Percentiles rank a stretch among this genome's conserved stretches.
These are phyloP conservation scores for Rhopalosiphum maidis DNA, from an alignment of 1,140 invertebrate genomes.

Conservation along the genomic window DNA sequence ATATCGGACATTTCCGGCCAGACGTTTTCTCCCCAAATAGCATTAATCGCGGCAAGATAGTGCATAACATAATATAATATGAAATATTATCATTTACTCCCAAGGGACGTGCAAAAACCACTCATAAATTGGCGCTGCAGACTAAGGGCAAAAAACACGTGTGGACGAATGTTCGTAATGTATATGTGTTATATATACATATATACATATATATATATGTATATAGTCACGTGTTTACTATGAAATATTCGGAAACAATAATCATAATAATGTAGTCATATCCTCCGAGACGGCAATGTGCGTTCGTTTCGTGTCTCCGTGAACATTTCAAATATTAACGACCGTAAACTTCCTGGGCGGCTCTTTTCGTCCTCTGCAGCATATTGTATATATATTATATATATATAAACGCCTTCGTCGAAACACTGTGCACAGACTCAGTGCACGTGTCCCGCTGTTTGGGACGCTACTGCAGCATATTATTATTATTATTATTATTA, in stretches of 20 bases:
- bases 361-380: background rate
- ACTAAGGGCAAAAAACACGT: background rate
- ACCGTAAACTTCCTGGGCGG: conserved; percentile 44
- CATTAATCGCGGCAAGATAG: too few relatives aligned
- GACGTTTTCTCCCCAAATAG: background rate
- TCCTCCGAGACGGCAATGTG: background rate
- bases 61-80: background rate
- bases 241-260: background rate
- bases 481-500: conserved; percentile 13
- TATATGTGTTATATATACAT: background rate
- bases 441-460: background rate
- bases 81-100: background rate
- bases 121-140: background rate
- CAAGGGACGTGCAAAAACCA: background rate
- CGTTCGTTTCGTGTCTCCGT: background rate
- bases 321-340: conserved; percentile 29
- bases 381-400: background rate
- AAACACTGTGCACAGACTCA: background rate
- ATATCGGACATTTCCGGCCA: background rate
- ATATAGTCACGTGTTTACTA: background rate
- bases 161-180: background rate
- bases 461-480: background rate
- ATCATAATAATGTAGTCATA: background rate
- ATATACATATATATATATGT: too few relatives aligned
- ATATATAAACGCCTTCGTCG: background rate